Percentiles rank a stretch among this genome's conserved stretches.
phyloP scores from a whole-genome alignment of 2,797 vertebrate genomes.

The Esox lucius region DNA sequence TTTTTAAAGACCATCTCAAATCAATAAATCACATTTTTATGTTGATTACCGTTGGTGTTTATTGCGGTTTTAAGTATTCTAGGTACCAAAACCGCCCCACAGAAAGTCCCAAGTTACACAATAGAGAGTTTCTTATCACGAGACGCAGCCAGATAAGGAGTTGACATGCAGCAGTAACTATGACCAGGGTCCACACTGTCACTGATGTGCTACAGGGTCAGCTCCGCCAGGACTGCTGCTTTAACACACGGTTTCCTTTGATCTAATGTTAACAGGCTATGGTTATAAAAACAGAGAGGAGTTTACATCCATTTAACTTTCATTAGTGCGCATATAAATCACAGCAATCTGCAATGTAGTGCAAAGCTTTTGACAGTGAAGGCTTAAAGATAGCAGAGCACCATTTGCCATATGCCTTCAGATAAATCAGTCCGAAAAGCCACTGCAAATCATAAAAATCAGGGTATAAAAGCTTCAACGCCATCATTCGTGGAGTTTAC shows the following conservation, averaged over 20 bases:
- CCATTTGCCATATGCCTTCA: not conserved
- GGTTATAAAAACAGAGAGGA: not conserved
- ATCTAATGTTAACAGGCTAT: not conserved
- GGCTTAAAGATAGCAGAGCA: not conserved
- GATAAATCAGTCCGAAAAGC: not conserved
- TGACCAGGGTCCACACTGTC: not conserved
- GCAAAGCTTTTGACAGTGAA: not conserved
- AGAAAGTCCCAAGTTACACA: not conserved
- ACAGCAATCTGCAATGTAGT: not conserved
- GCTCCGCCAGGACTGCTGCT: slow-evolving; percentile 30
- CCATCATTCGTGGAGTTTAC: not conserved
- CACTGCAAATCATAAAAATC: not conserved
- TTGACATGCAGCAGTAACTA: slow-evolving; percentile 18
- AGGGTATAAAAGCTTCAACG: not conserved
- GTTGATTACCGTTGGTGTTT: not conserved
- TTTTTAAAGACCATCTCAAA: too few species aligned
- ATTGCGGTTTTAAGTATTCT: not conserved
- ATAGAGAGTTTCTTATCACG: slow-evolving; percentile 15
- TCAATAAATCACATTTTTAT: not conserved
- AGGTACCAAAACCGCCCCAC: not conserved
- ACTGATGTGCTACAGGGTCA: slow-evolving; percentile 42
- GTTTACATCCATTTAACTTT: not conserved
- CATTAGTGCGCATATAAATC: not conserved
- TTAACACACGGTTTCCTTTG: slow-evolving; percentile 13
- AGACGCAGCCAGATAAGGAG: slow-evolving; percentile 41